A percentile compares a stretch with the other conserved stretches of the same genome.
These are phyloP conservation scores for Ophiodon elongatus DNA, from an alignment of 2,113 vertebrate genomes.

Conservation along the genomic window DNA sequence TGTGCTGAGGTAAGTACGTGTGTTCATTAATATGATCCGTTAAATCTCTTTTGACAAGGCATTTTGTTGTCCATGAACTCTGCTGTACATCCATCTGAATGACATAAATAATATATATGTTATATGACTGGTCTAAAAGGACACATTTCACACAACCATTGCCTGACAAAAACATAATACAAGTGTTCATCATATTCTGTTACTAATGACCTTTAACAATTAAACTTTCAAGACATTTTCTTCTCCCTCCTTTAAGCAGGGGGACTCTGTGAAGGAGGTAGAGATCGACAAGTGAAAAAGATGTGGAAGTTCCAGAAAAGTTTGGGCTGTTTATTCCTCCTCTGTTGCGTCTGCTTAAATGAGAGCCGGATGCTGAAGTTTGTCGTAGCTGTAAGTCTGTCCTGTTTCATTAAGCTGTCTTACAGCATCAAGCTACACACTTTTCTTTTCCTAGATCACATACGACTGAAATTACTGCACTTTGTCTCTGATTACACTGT, in stretches of 20 bases:
- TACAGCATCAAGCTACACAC: conserved; percentile 32
- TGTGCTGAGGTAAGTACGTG: conserved; percentile 58
- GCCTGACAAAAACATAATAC: not conserved
- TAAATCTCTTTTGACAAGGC: not conserved
- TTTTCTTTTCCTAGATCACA: conserved; percentile 18
- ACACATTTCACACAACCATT: not conserved
- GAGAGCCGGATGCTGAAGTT: conserved; percentile 75
- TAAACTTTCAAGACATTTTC: not conserved
- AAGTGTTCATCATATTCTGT: not conserved
- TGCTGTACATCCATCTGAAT: not conserved
- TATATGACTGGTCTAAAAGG: not conserved
- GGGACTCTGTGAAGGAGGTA: conserved; percentile 1
- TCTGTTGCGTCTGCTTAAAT: conserved; percentile 48
- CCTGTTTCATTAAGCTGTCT: not conserved
- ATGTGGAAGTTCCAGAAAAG: conserved; percentile 56
- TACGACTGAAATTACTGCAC: conserved; percentile 29
- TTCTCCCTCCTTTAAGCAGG: not conserved
- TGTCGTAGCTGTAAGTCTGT: conserved; percentile 75
- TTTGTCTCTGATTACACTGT: conserved; percentile 56
- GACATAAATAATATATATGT: not conserved
- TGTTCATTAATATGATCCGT: not conserved
- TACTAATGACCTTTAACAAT: not conserved
- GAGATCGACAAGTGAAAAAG: conserved; percentile 15
- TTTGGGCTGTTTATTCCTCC: conserved; percentile 54
- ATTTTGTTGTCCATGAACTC: not conserved